Base-by-base conservation (phyloP, 2,113 vertebrate species). In the Sinocyclocheilus anshuiensis region DNA sequence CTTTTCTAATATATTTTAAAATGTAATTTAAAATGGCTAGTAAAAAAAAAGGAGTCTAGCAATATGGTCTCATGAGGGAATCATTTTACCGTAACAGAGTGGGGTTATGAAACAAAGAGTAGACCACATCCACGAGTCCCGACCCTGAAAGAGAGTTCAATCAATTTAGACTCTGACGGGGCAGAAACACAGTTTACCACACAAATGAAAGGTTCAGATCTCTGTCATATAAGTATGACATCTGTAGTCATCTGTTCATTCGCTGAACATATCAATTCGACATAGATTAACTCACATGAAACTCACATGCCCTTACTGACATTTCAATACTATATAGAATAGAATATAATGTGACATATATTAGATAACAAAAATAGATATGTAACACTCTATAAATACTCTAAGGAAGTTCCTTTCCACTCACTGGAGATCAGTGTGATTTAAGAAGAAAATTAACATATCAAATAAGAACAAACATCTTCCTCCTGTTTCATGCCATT, bases 281-380 rank as follows among this genome's bases (percentile, higher is more conserved):
- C 9, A 9, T 81, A 81, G 7, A 65, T 10, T 15, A 15, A 42
- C 59, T 78, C 15, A 65, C 59, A 81, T 26, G 59, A 45, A 48
- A 4, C 15, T 12, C 78, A 81, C 36, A 45, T 87, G 11, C 84
- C 84, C 87, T 82, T 42, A 77, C 85, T 81, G 26, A 80, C 81
- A 48, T 6, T 55, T 85, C 9, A 72, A 1, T 20, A 4, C 33
- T 22, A 26, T 29, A 29, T 12, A 22, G 29, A 77, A 10, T 20
- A 45, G 7, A 81, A n/a, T 65, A 61, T 42, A 53, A 26, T 29
- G 13, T 59, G 53, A 55, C 11, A n/a, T 16, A 22, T 39, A 77
- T 11, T 65, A 3, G 9, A 65, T 65, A 65, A 65, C 63, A 16
- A 18, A 55, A 18, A 55, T 18, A 55, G 63, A 67, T 67, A 29